These are phyloP conservation scores for Andrena dorsata DNA, from an alignment of 2,888 invertebrate genomes.

Conservation along the genomic window DNA sequence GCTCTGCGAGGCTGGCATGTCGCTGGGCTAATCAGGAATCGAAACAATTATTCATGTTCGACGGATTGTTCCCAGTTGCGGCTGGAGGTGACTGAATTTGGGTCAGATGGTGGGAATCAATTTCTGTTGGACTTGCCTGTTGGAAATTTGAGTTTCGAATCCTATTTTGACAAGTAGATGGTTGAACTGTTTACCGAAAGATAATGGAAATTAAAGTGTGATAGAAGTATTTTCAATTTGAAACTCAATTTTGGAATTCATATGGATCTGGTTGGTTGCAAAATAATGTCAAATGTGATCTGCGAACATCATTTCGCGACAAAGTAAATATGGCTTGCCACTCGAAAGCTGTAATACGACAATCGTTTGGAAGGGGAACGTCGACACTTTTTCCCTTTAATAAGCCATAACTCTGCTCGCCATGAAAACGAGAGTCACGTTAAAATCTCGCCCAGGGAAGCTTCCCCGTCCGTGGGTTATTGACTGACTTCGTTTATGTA, in stretches of 20 bases:
- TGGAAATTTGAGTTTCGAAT: too few species aligned
- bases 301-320: not conserved
- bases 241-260: too few species aligned
- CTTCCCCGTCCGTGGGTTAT: slow-evolving; percentile 75
- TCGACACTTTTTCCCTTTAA: slow-evolving; percentile 77
- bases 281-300: not conserved
- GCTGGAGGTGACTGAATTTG: not conserved
- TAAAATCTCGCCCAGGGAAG: slow-evolving; percentile 67
- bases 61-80: not conserved
- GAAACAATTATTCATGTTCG: slow-evolving; percentile 46
- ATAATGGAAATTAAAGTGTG: too few species aligned
- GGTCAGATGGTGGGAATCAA: too few species aligned
- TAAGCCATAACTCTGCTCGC: slow-evolving; percentile 79
- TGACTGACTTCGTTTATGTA: slow-evolving; percentile 83
- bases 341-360: slow-evolving; percentile 11
- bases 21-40: slow-evolving; percentile 32
- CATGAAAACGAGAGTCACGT: slow-evolving; percentile 78
- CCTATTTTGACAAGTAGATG: too few species aligned
- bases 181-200: too few species aligned
- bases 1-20: slow-evolving; percentile 63
- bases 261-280: not conserved
- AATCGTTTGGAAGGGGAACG: slow-evolving; percentile 17
- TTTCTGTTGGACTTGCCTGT: too few species aligned
- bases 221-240: too few species aligned
- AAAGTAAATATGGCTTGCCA: slow-evolving; percentile 8